A percentile compares a stretch with the other conserved stretches of the same genome.
phyloP scores from a whole-genome alignment of 2,113 vertebrate species.

The Gopherus evgoodei region DNA sequence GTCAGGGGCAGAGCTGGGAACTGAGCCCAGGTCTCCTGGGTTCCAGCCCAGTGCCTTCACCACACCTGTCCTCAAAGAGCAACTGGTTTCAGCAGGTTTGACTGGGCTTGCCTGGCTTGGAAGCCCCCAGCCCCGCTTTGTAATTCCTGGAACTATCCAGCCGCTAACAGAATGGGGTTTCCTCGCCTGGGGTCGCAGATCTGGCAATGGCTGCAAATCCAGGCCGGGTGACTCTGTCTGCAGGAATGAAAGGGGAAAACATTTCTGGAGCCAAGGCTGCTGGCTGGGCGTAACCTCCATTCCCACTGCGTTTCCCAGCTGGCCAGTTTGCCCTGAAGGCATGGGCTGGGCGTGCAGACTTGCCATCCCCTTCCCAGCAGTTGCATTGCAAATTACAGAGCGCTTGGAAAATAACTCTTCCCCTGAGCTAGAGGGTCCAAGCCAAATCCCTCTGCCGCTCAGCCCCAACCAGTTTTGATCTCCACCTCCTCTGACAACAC shows the following conservation, averaged over 20 bases:
- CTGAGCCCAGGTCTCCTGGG: neutral
- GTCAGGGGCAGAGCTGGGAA: neutral
- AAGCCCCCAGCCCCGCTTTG: neutral
- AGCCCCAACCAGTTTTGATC: neutral
- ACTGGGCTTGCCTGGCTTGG: neutral
- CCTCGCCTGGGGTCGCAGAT: neutral
- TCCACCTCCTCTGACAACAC: neutral
- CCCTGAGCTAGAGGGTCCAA: neutral
- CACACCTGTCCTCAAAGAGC: neutral
- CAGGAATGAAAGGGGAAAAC: neutral
- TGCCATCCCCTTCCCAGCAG: neutral
- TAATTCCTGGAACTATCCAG: neutral
- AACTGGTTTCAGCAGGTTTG: fast-evolving
- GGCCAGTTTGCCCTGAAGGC: neutral
- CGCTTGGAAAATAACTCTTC: no score
- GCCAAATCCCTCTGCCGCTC: neutral
- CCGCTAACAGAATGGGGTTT: neutral
- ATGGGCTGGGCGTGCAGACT: no score
- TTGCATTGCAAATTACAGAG: neutral
- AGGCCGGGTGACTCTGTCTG: neutral
- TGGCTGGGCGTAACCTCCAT: neutral
- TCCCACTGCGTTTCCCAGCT: neutral
- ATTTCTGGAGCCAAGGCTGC: neutral
- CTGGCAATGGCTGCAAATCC: neutral
- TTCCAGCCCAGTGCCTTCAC: neutral